These are phyloP conservation scores for Drosophila leontia DNA, from an alignment of 1,140 invertebrate genomes.

Conservation along the genomic window DNA sequence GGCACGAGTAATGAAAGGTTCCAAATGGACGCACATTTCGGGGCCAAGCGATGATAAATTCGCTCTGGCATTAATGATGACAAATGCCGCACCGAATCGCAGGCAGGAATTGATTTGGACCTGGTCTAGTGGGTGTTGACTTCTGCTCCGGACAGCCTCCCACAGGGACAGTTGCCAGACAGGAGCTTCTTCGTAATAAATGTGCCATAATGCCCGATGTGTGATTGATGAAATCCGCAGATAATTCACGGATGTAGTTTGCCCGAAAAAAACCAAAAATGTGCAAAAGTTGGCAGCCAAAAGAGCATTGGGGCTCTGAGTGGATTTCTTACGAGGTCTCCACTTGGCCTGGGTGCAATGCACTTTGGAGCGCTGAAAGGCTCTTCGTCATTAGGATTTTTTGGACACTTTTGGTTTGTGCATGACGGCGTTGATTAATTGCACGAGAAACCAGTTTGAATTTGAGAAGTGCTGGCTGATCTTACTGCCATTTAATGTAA, in stretches of 20 bases:
- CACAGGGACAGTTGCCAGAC: slow-evolving; percentile 8
- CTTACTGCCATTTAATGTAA: slow-evolving; percentile 4
- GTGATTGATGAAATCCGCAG: slow-evolving; percentile 34
- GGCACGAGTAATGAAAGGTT: slow-evolving; percentile 66
- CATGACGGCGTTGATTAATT: slow-evolving; percentile 33
- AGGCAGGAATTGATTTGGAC: slow-evolving; percentile 51
- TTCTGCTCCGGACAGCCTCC: slow-evolving; percentile 25
- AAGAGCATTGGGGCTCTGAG: slow-evolving; percentile 7
- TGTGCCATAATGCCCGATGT: slow-evolving; percentile 2
- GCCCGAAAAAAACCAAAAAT: not conserved
- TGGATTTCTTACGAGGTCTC: not conserved
- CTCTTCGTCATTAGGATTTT: slow-evolving; percentile 30
- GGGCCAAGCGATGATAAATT: slow-evolving; percentile 56
- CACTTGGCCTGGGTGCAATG: slow-evolving; percentile 21
- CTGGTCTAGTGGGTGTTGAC: slow-evolving; percentile 19
- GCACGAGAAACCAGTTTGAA: slow-evolving; percentile 33
- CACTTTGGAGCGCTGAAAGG: slow-evolving; percentile 6
- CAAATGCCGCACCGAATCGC: slow-evolving; percentile 45
- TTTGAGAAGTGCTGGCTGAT: slow-evolving; percentile 1
- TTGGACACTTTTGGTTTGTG: slow-evolving; percentile 9
- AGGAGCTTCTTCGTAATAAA: slow-evolving; percentile 17
- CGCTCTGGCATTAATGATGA: slow-evolving; percentile 56
- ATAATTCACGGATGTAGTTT: slow-evolving; percentile 15
- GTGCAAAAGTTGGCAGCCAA: slow-evolving; percentile 1
- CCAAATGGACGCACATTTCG: slow-evolving; percentile 42